Evolutionary conservation across 2,113 vertebrate genomes (phyloP).

Genomic region (Mus musculus): DNA sequence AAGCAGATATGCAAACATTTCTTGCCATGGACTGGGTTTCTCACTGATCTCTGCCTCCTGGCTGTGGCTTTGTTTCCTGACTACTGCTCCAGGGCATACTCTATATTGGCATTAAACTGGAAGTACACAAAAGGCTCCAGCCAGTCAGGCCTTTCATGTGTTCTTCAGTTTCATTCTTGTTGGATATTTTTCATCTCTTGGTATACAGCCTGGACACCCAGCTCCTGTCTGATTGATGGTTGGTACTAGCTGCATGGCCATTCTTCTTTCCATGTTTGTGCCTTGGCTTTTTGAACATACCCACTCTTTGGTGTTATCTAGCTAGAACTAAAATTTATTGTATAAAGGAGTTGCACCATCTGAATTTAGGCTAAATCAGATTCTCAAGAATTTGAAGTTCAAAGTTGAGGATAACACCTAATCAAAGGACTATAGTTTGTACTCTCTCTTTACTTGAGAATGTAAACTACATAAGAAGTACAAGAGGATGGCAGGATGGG

Average conservation of each 20-base stretch:
- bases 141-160: background rate
- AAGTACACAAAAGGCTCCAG: background rate
- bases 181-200: background rate
- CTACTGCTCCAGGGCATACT: background rate
- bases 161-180: background rate
- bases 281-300: background rate
- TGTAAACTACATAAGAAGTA: background rate
- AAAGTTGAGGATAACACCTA: background rate
- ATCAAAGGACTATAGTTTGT: background rate
- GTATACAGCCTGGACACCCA: background rate
- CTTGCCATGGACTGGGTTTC: background rate
- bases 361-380: background rate
- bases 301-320: background rate
- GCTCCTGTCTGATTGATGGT: background rate
- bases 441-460: background rate
- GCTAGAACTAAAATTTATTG: background rate
- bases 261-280: background rate
- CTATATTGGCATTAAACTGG: background rate
- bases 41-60: background rate
- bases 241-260: background rate
- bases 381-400: background rate
- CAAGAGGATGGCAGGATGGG: background rate
- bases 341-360: background rate
- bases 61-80: background rate
- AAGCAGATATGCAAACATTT: background rate